phyloP scores from a whole-genome alignment of 2,797 vertebrate species.

The Lagorchestes hirsutus region DNA sequence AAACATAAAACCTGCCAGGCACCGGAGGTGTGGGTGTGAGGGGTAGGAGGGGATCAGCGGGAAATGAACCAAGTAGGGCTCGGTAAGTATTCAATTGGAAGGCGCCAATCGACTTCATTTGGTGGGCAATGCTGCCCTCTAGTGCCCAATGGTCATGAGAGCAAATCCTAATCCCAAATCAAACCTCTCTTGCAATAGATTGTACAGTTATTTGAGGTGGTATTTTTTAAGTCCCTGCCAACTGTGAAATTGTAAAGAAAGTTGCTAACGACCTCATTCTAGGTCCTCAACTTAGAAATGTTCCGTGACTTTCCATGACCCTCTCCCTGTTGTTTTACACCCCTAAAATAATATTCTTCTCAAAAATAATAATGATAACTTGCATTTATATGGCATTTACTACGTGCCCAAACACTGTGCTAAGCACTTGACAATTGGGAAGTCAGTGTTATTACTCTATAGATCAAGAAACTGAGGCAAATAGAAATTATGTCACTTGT shows the following conservation, averaged over 20 bases:
- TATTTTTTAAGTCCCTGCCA: background rate
- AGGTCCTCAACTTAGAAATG: background rate
- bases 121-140: slow-evolving; percentile 83
- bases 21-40: background rate
- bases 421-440: background rate
- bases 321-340: background rate
- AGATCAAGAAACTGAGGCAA: background rate
- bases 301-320: background rate
- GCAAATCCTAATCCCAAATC: slow-evolving; percentile 8
- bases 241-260: background rate
- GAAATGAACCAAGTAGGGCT: background rate
- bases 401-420: background rate
- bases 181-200: background rate
- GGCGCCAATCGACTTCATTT: slow-evolving; percentile 41
- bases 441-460: background rate
- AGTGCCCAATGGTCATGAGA: slow-evolving; percentile 31
- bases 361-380: background rate
- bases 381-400: too few species aligned
- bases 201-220: background rate
- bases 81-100: background rate
- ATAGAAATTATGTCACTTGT: background rate
- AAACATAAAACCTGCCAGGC: slow-evolving; percentile 12
- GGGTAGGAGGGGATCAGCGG: background rate
- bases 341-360: background rate
- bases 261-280: background rate